Percentiles rank a stretch among this genome's conserved stretches.
Conservation (phyloP, 2,888 invertebrate genomes). For the Oligia latruncula region DNA sequence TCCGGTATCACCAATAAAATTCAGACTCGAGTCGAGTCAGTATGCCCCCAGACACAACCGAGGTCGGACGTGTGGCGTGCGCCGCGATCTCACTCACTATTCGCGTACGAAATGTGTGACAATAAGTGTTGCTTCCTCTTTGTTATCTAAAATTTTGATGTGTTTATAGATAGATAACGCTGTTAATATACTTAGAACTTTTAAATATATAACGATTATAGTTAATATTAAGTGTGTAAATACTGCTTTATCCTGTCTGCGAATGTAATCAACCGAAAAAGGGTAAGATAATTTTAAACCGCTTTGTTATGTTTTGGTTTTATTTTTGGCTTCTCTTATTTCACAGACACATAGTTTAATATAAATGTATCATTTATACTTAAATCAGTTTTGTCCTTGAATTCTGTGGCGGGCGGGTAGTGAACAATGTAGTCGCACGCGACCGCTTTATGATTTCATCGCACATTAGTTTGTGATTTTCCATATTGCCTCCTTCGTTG, state of each 20-base stretch:
- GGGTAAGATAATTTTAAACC: slow-evolving; percentile 70
- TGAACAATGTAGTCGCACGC: slow-evolving; percentile 71
- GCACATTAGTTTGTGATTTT: slow-evolving; percentile 75
- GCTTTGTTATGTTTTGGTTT: slow-evolving; percentile 46
- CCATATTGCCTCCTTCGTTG: slow-evolving; percentile 71
- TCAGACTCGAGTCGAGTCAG: slow-evolving; percentile 75
- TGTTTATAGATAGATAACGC: slow-evolving; percentile 73
- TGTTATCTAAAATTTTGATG: slow-evolving; percentile 82
- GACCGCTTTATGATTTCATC: slow-evolving; percentile 71
- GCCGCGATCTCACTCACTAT: slow-evolving; percentile 73
- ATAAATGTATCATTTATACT: slow-evolving; percentile 26
- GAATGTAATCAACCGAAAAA: slow-evolving; percentile 69
- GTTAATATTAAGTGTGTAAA: slow-evolving; percentile 63
- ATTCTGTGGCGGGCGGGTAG: slow-evolving; percentile 63
- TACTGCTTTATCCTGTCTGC: slow-evolving; percentile 64
- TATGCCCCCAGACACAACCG: slow-evolving; percentile 80
- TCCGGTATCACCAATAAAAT: slow-evolving; percentile 71
- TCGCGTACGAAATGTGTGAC: slow-evolving; percentile 89
- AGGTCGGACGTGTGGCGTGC: slow-evolving; percentile 80
- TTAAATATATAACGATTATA: slow-evolving; percentile 50
- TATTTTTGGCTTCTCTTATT: slow-evolving; percentile 43
- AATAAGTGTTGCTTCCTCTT: slow-evolving; percentile 90
- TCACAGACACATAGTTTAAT: slow-evolving; percentile 27
- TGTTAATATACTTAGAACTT: slow-evolving; percentile 63
- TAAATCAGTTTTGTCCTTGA: slow-evolving; percentile 65